Evolutionary conservation across 2,888 invertebrate genomes (phyloP).

Genomic region (Epinotia demarniana): DNA sequence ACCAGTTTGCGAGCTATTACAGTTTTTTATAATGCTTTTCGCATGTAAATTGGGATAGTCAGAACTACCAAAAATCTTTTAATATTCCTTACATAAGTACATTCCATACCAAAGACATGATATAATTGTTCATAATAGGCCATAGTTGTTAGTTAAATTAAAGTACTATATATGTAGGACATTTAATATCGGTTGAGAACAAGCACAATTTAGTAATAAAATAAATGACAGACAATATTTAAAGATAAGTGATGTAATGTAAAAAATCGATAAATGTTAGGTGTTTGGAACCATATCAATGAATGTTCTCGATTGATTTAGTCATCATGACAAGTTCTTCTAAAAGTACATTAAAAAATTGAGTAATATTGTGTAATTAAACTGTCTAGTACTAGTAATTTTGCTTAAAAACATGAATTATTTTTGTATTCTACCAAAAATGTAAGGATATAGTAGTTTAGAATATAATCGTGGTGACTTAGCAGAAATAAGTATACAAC

Average conservation of each 20-base stretch:
- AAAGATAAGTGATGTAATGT: conserved; percentile 56
- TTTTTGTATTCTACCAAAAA: conserved; percentile 25
- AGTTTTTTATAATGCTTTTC: not conserved
- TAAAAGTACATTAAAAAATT: conserved; percentile 12
- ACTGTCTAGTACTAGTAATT: not conserved
- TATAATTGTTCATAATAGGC: conserved; percentile 37
- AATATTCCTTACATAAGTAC: conserved; percentile 15
- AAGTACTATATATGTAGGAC: conserved; percentile 12
- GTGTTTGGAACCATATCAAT: conserved; percentile 51
- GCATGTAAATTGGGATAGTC: conserved; percentile 10
- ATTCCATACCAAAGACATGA: conserved; percentile 38
- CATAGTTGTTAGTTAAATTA: conserved; percentile 39
- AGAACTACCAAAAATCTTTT: conserved; percentile 2
- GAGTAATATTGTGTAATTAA: not conserved
- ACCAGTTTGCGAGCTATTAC: not conserved
- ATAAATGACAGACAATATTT: conserved; percentile 74
- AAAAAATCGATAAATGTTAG: conserved; percentile 45
- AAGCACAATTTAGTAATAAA: conserved; percentile 63
- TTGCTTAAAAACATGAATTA: conserved; percentile 12
- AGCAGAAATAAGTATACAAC: not conserved
- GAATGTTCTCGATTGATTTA: conserved; percentile 12
- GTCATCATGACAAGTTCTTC: not conserved
- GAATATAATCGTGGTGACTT: not conserved
- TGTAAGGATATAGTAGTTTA: not conserved
- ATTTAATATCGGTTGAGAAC: conserved; percentile 31